These are phyloP conservation scores for Pseudorectes ferrugineus DNA, from an alignment of 2,113 vertebrate genomes.

Conservation along the genomic window DNA sequence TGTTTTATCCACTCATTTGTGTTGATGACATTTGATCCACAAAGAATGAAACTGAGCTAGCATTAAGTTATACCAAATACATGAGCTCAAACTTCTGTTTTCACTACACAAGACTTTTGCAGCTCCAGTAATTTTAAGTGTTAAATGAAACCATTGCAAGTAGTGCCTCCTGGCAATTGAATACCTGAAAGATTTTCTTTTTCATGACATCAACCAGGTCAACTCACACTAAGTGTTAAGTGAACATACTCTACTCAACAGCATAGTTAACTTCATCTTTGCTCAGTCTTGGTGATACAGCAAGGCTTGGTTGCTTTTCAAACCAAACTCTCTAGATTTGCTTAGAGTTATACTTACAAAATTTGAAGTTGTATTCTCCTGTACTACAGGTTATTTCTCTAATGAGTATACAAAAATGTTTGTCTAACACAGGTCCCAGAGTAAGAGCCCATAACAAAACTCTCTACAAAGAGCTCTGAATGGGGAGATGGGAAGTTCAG, in stretches of 20 bases:
- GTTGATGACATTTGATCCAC: not conserved
- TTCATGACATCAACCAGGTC: not conserved
- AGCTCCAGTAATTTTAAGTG: not conserved
- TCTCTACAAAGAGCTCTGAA: not conserved
- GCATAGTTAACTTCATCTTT: not conserved
- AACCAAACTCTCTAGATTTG: not conserved
- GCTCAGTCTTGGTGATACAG: not conserved
- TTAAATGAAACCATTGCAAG: not conserved
- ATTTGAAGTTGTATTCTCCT: not conserved
- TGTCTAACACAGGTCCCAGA: not conserved
- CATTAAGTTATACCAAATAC: not conserved
- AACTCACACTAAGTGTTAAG: not conserved
- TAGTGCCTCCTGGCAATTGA: not conserved
- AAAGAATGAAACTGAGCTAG: not conserved
- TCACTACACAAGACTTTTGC: not conserved
- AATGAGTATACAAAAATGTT: not conserved
- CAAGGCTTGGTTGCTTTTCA: not conserved
- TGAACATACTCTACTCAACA: not conserved
- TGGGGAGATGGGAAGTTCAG: constrained; percentile 27
- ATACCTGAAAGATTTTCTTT: not conserved
- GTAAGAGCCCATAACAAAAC: not conserved
- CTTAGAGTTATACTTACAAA: not conserved
- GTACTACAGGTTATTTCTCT: not conserved
- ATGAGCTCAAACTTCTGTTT: not conserved
- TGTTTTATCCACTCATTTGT: not conserved